Conservation (phyloP, 2,113 vertebrate genomes). For the Malurus cyaneus region DNA sequence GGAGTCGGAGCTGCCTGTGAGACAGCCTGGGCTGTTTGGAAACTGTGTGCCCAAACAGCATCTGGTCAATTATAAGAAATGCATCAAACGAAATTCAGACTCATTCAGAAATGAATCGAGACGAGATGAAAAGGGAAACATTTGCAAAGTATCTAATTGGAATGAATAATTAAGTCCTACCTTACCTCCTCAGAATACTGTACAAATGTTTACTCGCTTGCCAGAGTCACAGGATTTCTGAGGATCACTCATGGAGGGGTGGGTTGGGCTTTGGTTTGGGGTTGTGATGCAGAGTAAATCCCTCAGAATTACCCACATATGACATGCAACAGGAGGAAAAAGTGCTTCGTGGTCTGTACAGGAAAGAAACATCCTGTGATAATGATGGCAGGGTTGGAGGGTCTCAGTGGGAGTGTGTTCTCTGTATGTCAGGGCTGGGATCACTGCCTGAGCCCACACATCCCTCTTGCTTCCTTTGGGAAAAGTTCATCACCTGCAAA, state of each 20-base stretch:
- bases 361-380: background rate
- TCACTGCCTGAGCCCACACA: accelerated
- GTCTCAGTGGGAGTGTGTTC: background rate
- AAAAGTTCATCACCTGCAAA: background rate
- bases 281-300: background rate
- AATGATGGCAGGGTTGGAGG: background rate
- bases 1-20: background rate
- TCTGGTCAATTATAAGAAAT: constrained; percentile 56
- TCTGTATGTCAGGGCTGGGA: background rate
- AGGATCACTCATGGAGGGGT: background rate
- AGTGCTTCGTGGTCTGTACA: background rate
- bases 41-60: constrained; percentile 42
- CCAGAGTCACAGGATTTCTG: background rate
- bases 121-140: constrained; percentile 10
- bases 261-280: background rate
- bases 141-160: constrained; percentile 23
- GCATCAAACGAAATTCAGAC: constrained; percentile 21
- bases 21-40: constrained; percentile 10
- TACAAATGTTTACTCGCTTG: background rate
- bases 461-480: background rate
- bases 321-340: background rate
- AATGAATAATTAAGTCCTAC: constrained; percentile 10
- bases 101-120: constrained; percentile 52
- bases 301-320: background rate
- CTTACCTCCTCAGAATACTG: background rate